These are phyloP conservation scores for Leptoclinus maculatus DNA, from an alignment of 2,797 vertebrate species.

Conservation along the genomic window DNA sequence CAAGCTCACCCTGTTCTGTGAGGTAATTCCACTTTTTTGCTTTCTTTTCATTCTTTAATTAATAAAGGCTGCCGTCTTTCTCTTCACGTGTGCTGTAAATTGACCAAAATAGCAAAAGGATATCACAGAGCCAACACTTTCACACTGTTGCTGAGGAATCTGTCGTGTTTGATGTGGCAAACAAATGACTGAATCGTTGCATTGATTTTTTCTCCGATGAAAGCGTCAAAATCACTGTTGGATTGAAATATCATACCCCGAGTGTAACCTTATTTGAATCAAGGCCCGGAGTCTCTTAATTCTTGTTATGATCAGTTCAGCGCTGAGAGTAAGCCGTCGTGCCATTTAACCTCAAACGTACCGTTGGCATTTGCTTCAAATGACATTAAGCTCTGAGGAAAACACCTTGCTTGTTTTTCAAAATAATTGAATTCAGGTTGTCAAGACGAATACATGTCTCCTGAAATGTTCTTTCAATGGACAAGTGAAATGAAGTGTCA, in stretches of 20 bases:
- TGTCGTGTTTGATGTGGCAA: background rate
- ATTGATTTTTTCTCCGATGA: background rate
- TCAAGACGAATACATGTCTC: slow-evolving; percentile 78
- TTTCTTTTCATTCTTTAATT: background rate
- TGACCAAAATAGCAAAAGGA: background rate
- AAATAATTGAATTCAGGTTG: slow-evolving; percentile 85
- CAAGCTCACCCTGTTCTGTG: slow-evolving; percentile 98
- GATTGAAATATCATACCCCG: background rate
- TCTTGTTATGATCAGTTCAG: slow-evolving; percentile 24
- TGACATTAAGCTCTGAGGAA: slow-evolving; percentile 77
- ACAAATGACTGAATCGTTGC: background rate
- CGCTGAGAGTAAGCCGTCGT: slow-evolving; percentile 15
- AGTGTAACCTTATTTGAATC: slow-evolving; percentile 5
- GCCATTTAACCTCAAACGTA: slow-evolving; percentile 37
- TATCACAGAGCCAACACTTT: background rate
- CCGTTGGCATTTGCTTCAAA: slow-evolving; percentile 73
- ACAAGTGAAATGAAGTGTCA: slow-evolving; percentile 86
- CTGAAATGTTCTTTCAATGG: slow-evolving; percentile 82
- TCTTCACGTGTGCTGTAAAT: background rate
- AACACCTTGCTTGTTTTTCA: slow-evolving; percentile 59
- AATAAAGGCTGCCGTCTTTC: background rate
- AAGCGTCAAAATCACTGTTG: background rate
- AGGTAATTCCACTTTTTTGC: slow-evolving; percentile 80
- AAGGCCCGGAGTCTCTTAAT: background rate
- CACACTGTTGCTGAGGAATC: background rate